Base-by-base conservation (phyloP, 2,113 vertebrate species). In the Lepisosteus osseus region DNA sequence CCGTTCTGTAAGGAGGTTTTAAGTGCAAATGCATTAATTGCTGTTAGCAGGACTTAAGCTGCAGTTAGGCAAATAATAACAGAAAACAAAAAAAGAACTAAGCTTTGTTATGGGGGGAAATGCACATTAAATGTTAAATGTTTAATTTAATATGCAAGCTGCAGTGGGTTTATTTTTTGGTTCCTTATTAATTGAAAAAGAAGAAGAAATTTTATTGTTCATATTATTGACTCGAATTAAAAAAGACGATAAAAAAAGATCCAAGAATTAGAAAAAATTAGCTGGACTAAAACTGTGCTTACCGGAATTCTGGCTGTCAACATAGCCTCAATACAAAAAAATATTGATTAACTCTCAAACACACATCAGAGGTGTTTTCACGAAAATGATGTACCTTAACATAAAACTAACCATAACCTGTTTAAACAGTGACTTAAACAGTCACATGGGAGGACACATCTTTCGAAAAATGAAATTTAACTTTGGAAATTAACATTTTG, bases 1-100 rank as follows among this genome's bases (percentile, higher is more conserved):
- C 97, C 97, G 6, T 97, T 99, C 97, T 99, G 95, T 47, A 87
- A 87, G 84, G 87, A 87, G 0, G 86, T 84, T 44, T 86, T 85
- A 80, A 81, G 80, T 4, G 68, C 68, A 76, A 42, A 61, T 13
- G 55, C 68, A 76, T 71, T 85, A 79, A 78, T 75, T 77, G 78
- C 61, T 44, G 72, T 86, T 83, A 89, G 75, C 59, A 15, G 54
- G 45, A 71, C 78, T 55, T 7, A 78, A 40, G 61, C 67, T 71
- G 74, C 81, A 64, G 29, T 70, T 74, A 72, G 70, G 8, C 44
- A 43, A 9, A 64, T 6, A 4, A 59, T 61, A 67, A 68, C 45
- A 75, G 2, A 54, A 12, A 72, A 71, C 29, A 61, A 43, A 59
- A 54, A 6, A 47, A 55, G 6, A 59, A 5, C 41, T 74, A 45